phyloP scores from a whole-genome alignment of 2,113 vertebrate genomes.

The Elaphurus davidianus region DNA sequence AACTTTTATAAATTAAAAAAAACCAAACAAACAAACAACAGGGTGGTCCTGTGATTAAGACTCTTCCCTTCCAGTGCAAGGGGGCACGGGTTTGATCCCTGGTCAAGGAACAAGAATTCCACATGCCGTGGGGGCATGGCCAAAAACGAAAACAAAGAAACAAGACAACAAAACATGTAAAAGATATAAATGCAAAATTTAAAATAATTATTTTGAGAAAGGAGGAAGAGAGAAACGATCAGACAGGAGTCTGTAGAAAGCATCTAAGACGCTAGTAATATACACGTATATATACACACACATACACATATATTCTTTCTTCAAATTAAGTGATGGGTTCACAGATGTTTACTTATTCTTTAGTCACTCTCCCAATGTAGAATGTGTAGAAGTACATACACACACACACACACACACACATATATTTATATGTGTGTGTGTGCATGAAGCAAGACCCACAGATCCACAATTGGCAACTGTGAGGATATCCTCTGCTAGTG shows the following conservation, averaged over 20 bases:
- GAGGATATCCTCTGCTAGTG: neutral
- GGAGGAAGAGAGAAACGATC: neutral
- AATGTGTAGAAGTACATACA: neutral
- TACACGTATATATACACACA: neutral
- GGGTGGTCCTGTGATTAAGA: neutral
- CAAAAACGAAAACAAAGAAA: neutral
- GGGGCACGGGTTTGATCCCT: neutral
- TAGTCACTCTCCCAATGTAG: neutral
- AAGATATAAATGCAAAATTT: neutral
- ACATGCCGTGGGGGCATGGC: rapidly evolving
- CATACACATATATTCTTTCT: neutral
- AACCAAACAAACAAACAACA: neutral
- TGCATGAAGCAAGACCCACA: neutral
- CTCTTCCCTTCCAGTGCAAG: neutral
- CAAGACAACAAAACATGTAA: neutral
- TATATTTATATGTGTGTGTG: neutral
- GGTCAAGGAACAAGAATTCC: neutral
- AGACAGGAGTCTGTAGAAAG: neutral
- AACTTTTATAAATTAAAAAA: neutral
- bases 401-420: neutral
- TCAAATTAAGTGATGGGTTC: neutral
- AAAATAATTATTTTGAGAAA: neutral
- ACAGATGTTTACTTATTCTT: neutral
- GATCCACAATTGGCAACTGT: neutral
- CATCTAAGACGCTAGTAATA: neutral